Conservation (phyloP, 2,888 invertebrate species). For the Ptychoptera contaminata region DNA sequence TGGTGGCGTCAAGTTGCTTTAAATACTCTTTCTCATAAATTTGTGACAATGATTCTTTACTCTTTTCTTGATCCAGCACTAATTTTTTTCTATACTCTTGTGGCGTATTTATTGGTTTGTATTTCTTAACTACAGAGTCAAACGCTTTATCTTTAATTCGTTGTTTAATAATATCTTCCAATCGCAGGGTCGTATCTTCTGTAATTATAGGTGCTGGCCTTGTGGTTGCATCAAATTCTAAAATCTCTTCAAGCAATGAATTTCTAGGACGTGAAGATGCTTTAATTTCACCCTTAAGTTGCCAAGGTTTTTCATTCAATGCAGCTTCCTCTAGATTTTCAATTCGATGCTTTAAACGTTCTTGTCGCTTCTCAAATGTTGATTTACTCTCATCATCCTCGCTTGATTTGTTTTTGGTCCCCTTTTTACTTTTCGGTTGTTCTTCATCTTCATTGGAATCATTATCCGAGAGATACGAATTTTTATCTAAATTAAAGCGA, state of each 20-base stretch:
- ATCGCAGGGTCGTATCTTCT: constrained; percentile 67
- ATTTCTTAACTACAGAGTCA: constrained; percentile 84
- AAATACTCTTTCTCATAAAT: constrained; percentile 84
- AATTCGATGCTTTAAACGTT: constrained; percentile 51
- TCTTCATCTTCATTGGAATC: constrained; percentile 10
- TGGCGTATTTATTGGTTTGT: constrained; percentile 68
- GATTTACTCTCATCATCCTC: constrained; percentile 31
- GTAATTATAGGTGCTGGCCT: constrained; percentile 84
- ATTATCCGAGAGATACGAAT: constrained; percentile 8
- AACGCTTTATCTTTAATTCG: constrained; percentile 86
- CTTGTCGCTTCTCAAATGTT: constrained; percentile 58
- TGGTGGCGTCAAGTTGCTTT: constrained; percentile 40
- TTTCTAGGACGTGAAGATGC: constrained; percentile 72
- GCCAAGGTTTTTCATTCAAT: constrained; percentile 81
- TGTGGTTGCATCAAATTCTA: constrained; percentile 74
- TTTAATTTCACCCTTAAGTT: constrained; percentile 77
- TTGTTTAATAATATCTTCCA: constrained; percentile 84
- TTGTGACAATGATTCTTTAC: constrained; percentile 81
- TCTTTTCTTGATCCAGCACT: constrained; percentile 83
- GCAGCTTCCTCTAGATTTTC: constrained; percentile 53
- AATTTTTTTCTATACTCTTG: constrained; percentile 75
- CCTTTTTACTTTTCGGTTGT: constrained; percentile 11
- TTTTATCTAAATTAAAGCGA: constrained; percentile 9
- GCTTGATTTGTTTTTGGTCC: constrained; percentile 5
- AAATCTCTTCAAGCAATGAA: constrained; percentile 78